phyloP scores from a whole-genome alignment of 2,113 vertebrate species.

The Rhabdomys dilectus region DNA sequence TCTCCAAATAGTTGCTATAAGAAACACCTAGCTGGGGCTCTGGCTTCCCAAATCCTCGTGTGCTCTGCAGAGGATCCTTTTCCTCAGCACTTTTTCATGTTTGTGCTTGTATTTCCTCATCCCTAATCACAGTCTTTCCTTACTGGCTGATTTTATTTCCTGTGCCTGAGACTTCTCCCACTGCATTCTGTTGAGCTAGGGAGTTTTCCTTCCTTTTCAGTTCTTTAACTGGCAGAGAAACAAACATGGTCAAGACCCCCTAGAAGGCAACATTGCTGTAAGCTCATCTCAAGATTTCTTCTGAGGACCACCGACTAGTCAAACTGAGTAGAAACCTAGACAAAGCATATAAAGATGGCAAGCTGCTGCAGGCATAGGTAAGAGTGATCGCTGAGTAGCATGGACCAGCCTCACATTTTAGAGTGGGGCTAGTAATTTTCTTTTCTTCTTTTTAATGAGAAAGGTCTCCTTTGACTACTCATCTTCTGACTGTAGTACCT shows the following conservation, averaged over 20 bases:
- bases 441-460: neutral
- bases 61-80: neutral
- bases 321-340: too few relatives aligned
- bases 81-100: neutral
- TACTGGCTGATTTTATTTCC: neutral
- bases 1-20: neutral
- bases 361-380: too few relatives aligned
- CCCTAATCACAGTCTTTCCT: neutral
- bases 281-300: neutral
- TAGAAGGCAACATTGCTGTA: neutral
- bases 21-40: neutral
- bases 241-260: neutral
- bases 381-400: neutral
- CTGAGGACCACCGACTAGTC: neutral
- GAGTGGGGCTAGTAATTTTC: neutral
- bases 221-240: neutral
- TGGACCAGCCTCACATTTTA: neutral
- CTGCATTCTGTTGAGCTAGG: too few relatives aligned
- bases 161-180: too few relatives aligned
- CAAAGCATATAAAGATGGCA: neutral
- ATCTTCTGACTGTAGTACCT: neutral
- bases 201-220: neutral
- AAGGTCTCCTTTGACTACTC: neutral
- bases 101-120: neutral
- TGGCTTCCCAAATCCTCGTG: rapidly evolving